phyloP scores from a whole-genome alignment of 2,888 invertebrate species.

The Hirtodrosophila trivittata region DNA sequence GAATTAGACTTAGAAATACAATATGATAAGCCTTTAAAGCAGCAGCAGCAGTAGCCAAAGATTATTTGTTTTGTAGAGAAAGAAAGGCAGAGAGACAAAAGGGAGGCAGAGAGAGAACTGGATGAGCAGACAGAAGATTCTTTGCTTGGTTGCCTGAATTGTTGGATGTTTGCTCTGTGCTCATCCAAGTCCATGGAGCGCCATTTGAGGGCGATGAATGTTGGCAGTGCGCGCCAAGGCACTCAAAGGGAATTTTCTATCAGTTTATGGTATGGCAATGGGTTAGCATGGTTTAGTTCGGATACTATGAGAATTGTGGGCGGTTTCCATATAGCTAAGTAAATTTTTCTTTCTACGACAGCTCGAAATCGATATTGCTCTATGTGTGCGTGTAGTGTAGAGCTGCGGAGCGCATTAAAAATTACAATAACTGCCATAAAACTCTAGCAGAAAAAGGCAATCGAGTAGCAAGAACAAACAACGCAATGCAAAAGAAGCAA shows the following conservation, averaged over 20 bases:
- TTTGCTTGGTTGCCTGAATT: slow-evolving; percentile 10
- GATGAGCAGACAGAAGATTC: slow-evolving; percentile 5
- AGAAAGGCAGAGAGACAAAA: background rate
- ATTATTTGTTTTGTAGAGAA: slow-evolving; percentile 58
- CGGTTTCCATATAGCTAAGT: slow-evolving; percentile 15
- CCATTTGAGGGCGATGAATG: slow-evolving; percentile 33
- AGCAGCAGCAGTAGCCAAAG: slow-evolving; percentile 38
- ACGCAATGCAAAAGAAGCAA: slow-evolving; percentile 48
- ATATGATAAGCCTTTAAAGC: slow-evolving; percentile 69
- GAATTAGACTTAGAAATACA: slow-evolving; percentile 69
- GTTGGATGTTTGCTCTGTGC: slow-evolving; percentile 25
- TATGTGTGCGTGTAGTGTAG: slow-evolving; percentile 15
- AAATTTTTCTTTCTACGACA: slow-evolving; percentile 31
- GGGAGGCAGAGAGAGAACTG: background rate
- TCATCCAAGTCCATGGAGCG: slow-evolving; percentile 29
- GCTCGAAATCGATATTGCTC: slow-evolving; percentile 52
- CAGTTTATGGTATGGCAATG: slow-evolving; percentile 16
- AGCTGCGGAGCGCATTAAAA: slow-evolving; percentile 51
- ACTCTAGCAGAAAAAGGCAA: slow-evolving; percentile 34
- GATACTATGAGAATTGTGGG: background rate
- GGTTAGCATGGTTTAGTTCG: slow-evolving; percentile 4
- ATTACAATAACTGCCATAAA: slow-evolving; percentile 59
- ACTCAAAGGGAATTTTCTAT: slow-evolving; percentile 71
- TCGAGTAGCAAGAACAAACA: slow-evolving; percentile 55
- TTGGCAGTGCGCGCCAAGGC: slow-evolving; percentile 27